Evolutionary conservation across 2,888 invertebrate species (phyloP), one percentile per base, ranked within the genome.

Genomic region (Tenthredo amoena): DNA sequence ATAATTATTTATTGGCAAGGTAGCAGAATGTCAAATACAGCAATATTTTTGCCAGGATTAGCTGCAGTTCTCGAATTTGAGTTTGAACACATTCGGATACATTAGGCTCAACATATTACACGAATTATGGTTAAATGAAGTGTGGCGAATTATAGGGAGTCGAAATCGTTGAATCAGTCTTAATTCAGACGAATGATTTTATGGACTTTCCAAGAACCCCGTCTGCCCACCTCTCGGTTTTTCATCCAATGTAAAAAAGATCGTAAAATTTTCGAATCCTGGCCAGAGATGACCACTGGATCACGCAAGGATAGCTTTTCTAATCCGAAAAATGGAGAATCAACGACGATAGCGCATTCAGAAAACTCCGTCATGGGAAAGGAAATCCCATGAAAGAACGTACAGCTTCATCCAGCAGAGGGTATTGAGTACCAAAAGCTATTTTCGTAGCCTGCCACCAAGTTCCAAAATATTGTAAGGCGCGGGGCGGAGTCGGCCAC

Each of bases 401-500:
- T 37, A 81, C 47, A 71, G 83, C 68, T 68, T 83, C 83, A 83
- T 71, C 83, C 47, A 71, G 81, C 81, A 79, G 83, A 71, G 83
- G 79, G 83, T 47, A 83, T 83, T 83, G 68, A 83, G 68, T 83
- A 71, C 83, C 65, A 68, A 83, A 87, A 81, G 47, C 84, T 84
- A 85, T 86, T 88, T 87, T 87, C 83, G 84, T 88, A 86, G 72
- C 76, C 87, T 87, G 86, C 86, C 86, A 76, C 85, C 81, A 86
- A 77, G 76, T 87, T 89, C 85, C 84, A 88, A 88, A 89, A 90
- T 89, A 88, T 87, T 89, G 86, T 87, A 85, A 81, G 84, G 77
- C 83, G 81, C 84, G 74, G 85, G 85, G 87, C 87, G 81, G 85
- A 55, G 85, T 79, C 71, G 79, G 72, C 71, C 50, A 37, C 43